Conservation (phyloP, 2,113 vertebrate genomes). For the Lagopus leucura region DNA sequence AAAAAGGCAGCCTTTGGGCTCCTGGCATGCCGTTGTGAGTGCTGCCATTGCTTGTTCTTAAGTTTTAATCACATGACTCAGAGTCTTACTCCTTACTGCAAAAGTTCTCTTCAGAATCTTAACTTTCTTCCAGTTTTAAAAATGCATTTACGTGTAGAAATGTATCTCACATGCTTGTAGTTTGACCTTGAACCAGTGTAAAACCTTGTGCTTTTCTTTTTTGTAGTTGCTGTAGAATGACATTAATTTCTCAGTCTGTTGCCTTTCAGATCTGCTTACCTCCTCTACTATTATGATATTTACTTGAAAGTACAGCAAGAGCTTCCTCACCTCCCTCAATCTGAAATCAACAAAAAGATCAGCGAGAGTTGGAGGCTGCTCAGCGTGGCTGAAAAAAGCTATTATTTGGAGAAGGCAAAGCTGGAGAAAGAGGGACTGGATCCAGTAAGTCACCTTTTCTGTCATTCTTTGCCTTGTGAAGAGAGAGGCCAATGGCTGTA, state of each 20-base stretch:
- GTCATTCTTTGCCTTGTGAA: neutral
- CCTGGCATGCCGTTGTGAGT: fast-evolving
- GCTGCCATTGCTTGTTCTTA: neutral
- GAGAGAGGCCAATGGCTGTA: neutral
- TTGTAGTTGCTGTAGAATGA: neutral
- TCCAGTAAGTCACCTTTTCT: slow-evolving; percentile 78
- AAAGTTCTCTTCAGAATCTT: neutral
- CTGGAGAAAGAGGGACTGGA: slow-evolving; percentile 92
- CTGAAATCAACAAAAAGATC: slow-evolving; percentile 98
- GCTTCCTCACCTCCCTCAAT: slow-evolving; percentile 91
- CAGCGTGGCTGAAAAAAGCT: slow-evolving; percentile 93
- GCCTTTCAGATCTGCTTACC: slow-evolving; percentile 90
- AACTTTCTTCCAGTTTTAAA: neutral
- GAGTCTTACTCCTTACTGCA: neutral
- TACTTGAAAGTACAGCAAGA: slow-evolving; percentile 94
- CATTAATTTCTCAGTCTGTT: neutral
- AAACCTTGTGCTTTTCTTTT: neutral
- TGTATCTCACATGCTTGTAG: neutral
- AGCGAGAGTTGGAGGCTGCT: slow-evolving; percentile 97
- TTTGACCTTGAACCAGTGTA: neutral
- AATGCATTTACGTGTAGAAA: neutral
- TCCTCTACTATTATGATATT: slow-evolving; percentile 97
- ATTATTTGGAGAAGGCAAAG: slow-evolving; percentile 94
- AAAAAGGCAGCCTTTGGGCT: neutral
- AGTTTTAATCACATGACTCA: neutral